These are phyloP conservation scores for Cerastis leucographa DNA, from an alignment of 2,888 invertebrate species.

Conservation along the genomic window DNA sequence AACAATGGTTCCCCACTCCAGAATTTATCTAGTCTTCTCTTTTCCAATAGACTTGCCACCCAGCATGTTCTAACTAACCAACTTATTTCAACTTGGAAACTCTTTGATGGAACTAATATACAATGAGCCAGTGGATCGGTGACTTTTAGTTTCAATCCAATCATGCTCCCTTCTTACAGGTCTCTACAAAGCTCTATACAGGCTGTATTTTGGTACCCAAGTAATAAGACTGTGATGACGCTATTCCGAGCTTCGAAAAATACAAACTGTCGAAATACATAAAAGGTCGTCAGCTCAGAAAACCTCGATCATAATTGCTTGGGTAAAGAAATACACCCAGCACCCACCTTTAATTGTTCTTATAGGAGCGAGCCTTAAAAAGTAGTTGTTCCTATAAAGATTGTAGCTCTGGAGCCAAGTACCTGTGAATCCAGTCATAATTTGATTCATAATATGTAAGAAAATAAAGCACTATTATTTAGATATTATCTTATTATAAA, in stretches of 20 bases:
- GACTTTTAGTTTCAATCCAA: not conserved
- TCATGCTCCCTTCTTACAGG: not conserved
- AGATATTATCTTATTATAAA: not conserved
- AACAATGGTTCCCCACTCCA: not conserved
- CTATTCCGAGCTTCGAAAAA: not conserved
- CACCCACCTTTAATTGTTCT: conserved; percentile 51
- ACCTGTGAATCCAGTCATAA: conserved; percentile 56
- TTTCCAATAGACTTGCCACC: not conserved
- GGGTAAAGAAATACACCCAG: conserved; percentile 44
- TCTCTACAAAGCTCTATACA: conserved; percentile 46
- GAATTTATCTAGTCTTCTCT: not conserved
- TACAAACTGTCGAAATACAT: not conserved
- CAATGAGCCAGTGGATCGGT: not conserved
- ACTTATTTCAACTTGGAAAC: not conserved
- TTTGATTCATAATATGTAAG: conserved; percentile 6
- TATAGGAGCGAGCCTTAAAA: conserved; percentile 26
- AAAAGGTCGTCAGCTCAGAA: not conserved
- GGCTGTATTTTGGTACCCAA: conserved; percentile 50
- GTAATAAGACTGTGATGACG: not conserved
- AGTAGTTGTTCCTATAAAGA: conserved; percentile 36
- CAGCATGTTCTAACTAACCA: not conserved
- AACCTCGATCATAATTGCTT: conserved; percentile 6
- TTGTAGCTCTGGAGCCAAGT: conserved; percentile 46
- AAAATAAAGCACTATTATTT: not conserved
- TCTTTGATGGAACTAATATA: not conserved